Evolutionary conservation across 2,888 invertebrate genomes (phyloP).

Genomic region (Temnothorax unifasciatus): DNA sequence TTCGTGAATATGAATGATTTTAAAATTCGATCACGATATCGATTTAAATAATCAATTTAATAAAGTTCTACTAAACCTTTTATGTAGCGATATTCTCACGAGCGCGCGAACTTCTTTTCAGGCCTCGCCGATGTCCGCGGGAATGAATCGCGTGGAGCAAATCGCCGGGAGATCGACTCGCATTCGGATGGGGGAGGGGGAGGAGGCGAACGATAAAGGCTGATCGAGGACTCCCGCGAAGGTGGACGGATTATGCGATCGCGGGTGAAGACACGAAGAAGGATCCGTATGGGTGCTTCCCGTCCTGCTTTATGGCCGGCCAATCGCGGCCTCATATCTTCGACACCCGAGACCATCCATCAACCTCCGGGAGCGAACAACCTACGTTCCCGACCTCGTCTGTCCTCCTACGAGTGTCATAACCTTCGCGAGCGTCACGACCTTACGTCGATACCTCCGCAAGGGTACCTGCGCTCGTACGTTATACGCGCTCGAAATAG

Average conservation of each 20-base stretch:
- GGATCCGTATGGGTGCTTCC: constrained; percentile 69
- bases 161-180: constrained; percentile 39
- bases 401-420: constrained; percentile 77
- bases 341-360: constrained; percentile 76
- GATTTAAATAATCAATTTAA: not conserved
- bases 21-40: not conserved
- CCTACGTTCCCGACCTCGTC: constrained; percentile 75
- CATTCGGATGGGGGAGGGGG: not conserved
- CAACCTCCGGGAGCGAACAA: constrained; percentile 76
- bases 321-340: constrained; percentile 77
- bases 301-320: constrained; percentile 74
- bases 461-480: constrained; percentile 56
- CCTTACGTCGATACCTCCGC: constrained; percentile 68
- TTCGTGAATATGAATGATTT: not conserved
- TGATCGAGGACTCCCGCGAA: constrained; percentile 65
- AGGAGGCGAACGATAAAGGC: constrained; percentile 70
- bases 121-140: constrained; percentile 6
- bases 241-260: constrained; percentile 70
- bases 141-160: constrained; percentile 27
- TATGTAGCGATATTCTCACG: not conserved
- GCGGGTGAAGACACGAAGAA: constrained; percentile 50
- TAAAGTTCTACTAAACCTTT: not conserved
- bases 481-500: constrained; percentile 61
- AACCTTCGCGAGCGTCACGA: constrained; percentile 72
- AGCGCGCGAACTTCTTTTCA: constrained; percentile 4